phyloP scores from a whole-genome alignment of 2,888 invertebrate genomes.

The Andrena flavipes region DNA sequence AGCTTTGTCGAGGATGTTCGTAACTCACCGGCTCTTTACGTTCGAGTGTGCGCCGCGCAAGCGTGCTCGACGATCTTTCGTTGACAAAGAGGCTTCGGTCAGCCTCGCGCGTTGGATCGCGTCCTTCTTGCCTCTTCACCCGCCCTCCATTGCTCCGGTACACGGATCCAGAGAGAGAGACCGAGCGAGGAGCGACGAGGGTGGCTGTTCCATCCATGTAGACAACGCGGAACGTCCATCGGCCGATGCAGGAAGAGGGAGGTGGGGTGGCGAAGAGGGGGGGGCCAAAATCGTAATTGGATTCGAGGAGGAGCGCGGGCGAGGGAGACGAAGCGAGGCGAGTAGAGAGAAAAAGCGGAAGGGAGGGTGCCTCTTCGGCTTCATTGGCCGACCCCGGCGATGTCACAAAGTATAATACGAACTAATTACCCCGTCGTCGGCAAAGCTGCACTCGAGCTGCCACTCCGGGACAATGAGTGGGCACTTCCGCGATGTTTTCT shows the following conservation, averaged over 20 bases:
- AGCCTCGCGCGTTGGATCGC: constrained; percentile 41
- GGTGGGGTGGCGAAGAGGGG: no score
- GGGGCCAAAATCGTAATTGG: constrained; percentile 74
- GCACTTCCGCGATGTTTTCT: constrained; percentile 78
- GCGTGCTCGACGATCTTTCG: constrained; percentile 65
- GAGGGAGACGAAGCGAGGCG: constrained; percentile 25
- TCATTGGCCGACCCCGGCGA: constrained; percentile 72
- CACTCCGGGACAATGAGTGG: constrained; percentile 79
- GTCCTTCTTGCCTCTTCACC: constrained; percentile 32
- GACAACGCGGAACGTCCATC: constrained; percentile 60
- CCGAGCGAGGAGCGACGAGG: no score
- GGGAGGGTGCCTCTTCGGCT: constrained; percentile 58
- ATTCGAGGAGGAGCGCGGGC: constrained; percentile 61
- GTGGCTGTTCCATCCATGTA: constrained; percentile 5
- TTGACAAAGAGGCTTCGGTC: constrained; percentile 69
- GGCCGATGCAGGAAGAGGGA: constrained; percentile 45
- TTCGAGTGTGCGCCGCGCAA: constrained; percentile 43
- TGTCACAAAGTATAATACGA: constrained; percentile 82
- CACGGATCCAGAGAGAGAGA: neutral
- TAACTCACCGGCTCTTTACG: constrained; percentile 34
- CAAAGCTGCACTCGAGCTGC: constrained; percentile 80
- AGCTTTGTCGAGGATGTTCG: constrained; percentile 49
- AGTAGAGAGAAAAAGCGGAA: constrained; percentile 32
- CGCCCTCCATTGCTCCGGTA: constrained; percentile 5
- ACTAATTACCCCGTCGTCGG: constrained; percentile 82